phyloP scores from a whole-genome alignment of 2,888 invertebrate genomes.

The Hemaris fuciformis region DNA sequence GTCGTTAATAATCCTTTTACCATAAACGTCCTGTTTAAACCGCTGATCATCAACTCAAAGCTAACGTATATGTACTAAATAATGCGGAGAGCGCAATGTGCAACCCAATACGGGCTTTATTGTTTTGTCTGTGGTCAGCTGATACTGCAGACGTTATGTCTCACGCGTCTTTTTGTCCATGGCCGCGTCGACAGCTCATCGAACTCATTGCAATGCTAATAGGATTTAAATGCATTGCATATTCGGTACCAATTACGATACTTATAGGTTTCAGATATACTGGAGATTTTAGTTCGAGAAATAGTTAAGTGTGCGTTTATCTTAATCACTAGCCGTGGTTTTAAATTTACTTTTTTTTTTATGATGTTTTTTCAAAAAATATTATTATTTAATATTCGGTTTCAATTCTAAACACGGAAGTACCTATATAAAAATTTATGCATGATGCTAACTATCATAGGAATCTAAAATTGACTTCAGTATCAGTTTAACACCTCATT shows the following conservation, averaged over 20 bases:
- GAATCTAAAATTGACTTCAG: too few species aligned
- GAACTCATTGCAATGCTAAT: background rate
- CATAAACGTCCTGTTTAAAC: background rate
- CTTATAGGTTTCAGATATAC: too few species aligned
- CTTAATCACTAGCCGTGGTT: too few species aligned
- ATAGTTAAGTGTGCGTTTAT: too few species aligned
- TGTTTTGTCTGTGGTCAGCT: background rate
- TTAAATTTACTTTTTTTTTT: too few species aligned
- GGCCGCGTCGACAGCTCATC: background rate
- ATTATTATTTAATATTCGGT: too few species aligned
- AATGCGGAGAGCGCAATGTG: background rate
- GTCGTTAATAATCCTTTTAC: background rate
- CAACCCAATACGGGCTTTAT: background rate
- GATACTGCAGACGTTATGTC: background rate
- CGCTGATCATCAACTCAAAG: background rate
- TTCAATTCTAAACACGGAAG: too few species aligned
- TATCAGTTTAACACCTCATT: too few species aligned
- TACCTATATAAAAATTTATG: too few species aligned
- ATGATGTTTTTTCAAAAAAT: too few species aligned
- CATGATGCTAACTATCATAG: too few species aligned
- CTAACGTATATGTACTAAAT: background rate
- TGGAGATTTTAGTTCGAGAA: too few species aligned
- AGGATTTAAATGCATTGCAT: background rate
- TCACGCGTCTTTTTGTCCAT: background rate
- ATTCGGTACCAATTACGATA: background rate